Evolutionary conservation across 2,797 vertebrate genomes (phyloP), one percentile per base, ranked within the genome.

Genomic region (Halcyon leucocephala): DNA sequence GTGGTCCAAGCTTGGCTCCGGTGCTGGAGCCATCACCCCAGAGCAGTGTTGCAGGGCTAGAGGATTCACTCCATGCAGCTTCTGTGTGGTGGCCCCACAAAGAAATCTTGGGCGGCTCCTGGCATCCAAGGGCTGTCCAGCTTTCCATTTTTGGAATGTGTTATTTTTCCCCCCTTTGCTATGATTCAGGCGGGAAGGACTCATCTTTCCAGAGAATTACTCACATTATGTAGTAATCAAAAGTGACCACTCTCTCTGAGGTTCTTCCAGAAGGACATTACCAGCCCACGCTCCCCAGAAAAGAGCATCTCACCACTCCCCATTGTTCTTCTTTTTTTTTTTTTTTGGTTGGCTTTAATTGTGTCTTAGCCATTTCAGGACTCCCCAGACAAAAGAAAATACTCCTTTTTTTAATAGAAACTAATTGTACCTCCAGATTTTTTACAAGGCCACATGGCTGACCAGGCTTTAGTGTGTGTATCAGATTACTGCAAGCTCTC

Each of bases 241-340:
- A 95, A 95, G 92, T 96, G 95, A 96, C 97, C 86, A 67, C 81
- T 95, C 82, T 96, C 67, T 97, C 95, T 97, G 96, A 96, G 95
- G 74, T 87, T 52, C 74, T 95, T 97, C 96, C 95, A 97, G 93
- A 82, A 10, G 61, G 83, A 82, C 64, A 24, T 93, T 93, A 78
- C 90, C 81, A 94, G 92, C 94, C 94, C 96, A 95, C 86, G 1
- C 52, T 93, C 86, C 81, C 37, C 94, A 90, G 90, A 79, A 95
- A 95, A 92, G 81, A 61, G 74, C 67, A 77, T 93, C 94, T 95
- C 72, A 37, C 78, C 94, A 80, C 90, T 95, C 79, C 74, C 78
- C 71, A 44, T 29, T 93, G 81, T 82, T 71, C 29, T 54, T 29
- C 18, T 25, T 76, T 82, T 89, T 29, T 29, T 25, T 82, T 89